A percentile compares a stretch with the other conserved stretches of the same genome.
Conservation (phyloP, 2,113 vertebrate species). For the Ptilorrhoa leucosticta region DNA sequence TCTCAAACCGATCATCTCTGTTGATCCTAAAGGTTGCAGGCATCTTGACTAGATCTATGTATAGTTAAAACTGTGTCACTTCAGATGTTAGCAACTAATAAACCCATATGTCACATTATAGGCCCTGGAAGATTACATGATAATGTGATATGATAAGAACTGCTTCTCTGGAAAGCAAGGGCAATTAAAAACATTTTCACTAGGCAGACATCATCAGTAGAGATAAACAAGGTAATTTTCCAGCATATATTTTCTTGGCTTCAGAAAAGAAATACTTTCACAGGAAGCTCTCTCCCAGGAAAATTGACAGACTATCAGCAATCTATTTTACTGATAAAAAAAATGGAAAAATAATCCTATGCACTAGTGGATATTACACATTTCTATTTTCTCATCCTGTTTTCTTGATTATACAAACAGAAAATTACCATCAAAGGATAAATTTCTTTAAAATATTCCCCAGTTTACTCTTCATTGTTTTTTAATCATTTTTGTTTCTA, state of each 20-base stretch:
- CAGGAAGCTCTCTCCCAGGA: neutral
- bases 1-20: neutral
- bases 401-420: neutral
- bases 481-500: neutral
- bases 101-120: neutral
- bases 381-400: neutral
- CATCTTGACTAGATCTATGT: neutral
- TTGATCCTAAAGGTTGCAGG: constrained; percentile 5
- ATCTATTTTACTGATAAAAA: neutral
- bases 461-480: neutral
- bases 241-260: neutral
- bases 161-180: constrained; percentile 24
- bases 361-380: neutral
- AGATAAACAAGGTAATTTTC: constrained; percentile 37
- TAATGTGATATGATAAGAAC: constrained; percentile 35
- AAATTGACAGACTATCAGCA: neutral
- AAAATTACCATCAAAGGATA: neutral
- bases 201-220: constrained; percentile 14
- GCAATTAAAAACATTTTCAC: constrained; percentile 48
- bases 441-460: neutral
- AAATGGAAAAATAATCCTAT: neutral
- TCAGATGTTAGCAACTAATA: constrained; percentile 14
- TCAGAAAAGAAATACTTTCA: neutral
- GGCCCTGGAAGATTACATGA: constrained; percentile 10
- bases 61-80: constrained; percentile 13